A percentile compares a stretch with the other conserved stretches of the same genome.
These are phyloP conservation scores for Hyposmocoma kahamanoa DNA, from an alignment of 1,140 invertebrate species.

Conservation along the genomic window DNA sequence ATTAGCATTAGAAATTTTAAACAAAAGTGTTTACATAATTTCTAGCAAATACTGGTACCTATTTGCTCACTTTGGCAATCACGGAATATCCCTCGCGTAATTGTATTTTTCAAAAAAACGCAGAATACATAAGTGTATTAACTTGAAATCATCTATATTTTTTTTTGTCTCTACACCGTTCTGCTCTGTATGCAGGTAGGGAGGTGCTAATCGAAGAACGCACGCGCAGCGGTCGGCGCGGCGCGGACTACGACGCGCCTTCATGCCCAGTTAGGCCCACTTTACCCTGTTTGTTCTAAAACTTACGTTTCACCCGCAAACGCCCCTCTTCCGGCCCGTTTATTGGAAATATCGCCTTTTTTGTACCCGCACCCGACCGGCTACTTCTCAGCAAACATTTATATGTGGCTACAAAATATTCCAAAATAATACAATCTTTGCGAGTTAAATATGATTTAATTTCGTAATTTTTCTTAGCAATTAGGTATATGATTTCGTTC, in stretches of 20 bases:
- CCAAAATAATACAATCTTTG: conserved; percentile 26
- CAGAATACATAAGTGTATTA: too few species aligned
- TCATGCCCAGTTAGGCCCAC: conserved; percentile 44
- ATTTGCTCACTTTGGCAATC: too few species aligned
- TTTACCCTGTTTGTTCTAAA: conserved; percentile 55
- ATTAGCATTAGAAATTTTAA: too few species aligned
- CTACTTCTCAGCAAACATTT: conserved; percentile 38
- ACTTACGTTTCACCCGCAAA: conserved; percentile 57
- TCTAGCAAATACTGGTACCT: neutral
- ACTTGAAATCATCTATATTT: too few species aligned
- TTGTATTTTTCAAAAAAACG: too few species aligned
- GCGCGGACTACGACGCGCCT: conserved; percentile 21
- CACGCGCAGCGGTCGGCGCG: conserved; percentile 30
- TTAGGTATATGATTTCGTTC: conserved; percentile 64
- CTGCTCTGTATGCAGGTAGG: conserved; percentile 29
- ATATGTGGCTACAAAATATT: neutral
- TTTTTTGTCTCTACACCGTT: too few species aligned
- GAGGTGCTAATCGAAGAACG: conserved; percentile 57
- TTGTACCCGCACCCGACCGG: conserved; percentile 30
- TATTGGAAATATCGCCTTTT: conserved; percentile 57
- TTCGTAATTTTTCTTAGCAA: conserved; percentile 70
- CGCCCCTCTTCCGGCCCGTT: conserved; percentile 53
- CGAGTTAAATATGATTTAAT: conserved; percentile 73
- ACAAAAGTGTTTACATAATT: too few species aligned
- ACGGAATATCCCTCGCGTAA: too few species aligned